Conservation (phyloP, 2,113 vertebrate species). For the Cacatua alba region DNA sequence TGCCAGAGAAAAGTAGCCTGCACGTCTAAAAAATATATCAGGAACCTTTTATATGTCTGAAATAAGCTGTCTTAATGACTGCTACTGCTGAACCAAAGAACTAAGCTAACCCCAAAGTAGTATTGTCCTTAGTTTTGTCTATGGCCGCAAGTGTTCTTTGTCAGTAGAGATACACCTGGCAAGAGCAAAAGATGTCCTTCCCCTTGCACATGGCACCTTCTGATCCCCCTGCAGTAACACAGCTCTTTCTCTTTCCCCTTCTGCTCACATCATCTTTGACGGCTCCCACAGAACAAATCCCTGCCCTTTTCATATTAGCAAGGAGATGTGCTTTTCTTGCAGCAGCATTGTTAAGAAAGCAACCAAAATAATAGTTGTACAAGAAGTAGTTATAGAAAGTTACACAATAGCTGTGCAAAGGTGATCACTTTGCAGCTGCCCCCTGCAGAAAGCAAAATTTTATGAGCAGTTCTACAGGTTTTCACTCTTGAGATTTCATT, state of each 20-base stretch:
- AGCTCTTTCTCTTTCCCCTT: background rate
- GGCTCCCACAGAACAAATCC: background rate
- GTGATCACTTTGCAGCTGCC: background rate
- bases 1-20: background rate
- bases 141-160: background rate
- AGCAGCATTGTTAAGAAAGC: background rate
- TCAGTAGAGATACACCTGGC: background rate
- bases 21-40: background rate
- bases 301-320: background rate
- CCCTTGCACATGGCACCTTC: accelerated
- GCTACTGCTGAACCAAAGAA: too few relatives aligned
- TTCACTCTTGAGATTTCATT: conserved; percentile 37
- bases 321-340: background rate
- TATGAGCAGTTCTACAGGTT: background rate
- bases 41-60: background rate
- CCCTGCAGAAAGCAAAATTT: background rate
- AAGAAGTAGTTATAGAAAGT: background rate
- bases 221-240: background rate
- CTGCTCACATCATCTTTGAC: background rate
- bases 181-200: background rate
- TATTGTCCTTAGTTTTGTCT: background rate
- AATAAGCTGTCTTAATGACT: background rate
- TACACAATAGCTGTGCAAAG: background rate
- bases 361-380: background rate
- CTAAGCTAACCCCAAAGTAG: background rate